Base-by-base conservation (phyloP, 2,113 vertebrate genomes). In the Phaethon lepturus region DNA sequence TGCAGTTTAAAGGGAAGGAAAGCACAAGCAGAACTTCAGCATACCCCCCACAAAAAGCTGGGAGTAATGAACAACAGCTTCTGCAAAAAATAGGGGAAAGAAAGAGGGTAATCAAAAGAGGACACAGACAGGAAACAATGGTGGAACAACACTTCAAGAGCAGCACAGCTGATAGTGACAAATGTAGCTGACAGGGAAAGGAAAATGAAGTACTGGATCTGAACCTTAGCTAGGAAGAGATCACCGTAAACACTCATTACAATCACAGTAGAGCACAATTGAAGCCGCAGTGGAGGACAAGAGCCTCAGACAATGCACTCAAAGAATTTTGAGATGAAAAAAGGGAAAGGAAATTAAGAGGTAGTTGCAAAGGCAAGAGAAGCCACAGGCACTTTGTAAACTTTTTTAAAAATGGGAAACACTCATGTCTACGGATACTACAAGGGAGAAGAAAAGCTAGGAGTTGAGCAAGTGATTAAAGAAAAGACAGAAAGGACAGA, bases 291-390 rank as follows among this genome's bases (percentile, higher is more conserved):
- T 17, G 17, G 75, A 95, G 72, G 26, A 96, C 52, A 89, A 87
- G 52, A 95, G 28, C 24, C 16, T 35, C 62, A 55, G 60, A 93
- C 25, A 91, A 89, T 2, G 10, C 19, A 72, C n/a, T 91, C 64
- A 68, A 73, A 77, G 56, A 72, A 60, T 72, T 67, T 0, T 9
- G 56, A 95, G 44, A 86, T 53, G 7, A 82, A 83, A 95, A 92
- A 92, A 44, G 7, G 8, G 23, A 89, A 93, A 91, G 38, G 59
- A 93, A 95, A 96, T 88, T 66, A 95, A 91, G 76, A 84, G 11
- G 56, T 38, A 92, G 73, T 9, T 68, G 64, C 59, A 96, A 90
- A 96, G 29, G 44, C 69, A 85, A 86, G 47, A 93, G 25, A 81
- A 35, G 66, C 35, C 69, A 72, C 22, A 45, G 28, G 31, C 19